Percentiles rank a stretch among this genome's conserved stretches.
Conservation (phyloP, 2,888 invertebrate genomes). For the Sympetrum striolatum region DNA sequence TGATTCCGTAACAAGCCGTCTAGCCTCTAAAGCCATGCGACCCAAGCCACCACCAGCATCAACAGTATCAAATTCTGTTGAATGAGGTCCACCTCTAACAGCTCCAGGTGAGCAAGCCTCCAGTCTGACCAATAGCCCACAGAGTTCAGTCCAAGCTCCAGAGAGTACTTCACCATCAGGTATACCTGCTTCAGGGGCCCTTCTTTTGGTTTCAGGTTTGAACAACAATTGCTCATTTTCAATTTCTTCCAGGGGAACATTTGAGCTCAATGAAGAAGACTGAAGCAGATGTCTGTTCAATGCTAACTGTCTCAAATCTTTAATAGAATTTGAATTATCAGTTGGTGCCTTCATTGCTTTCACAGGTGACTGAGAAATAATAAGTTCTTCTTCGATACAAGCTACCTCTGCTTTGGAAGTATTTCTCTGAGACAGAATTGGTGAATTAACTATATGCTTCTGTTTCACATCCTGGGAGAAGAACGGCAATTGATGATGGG, state of each 20-base stretch:
- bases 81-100: constrained; percentile 14
- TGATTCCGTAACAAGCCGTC: constrained; percentile 18
- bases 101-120: constrained; percentile 28
- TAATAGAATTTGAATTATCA: neutral
- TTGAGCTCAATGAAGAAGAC: neutral
- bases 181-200: constrained; percentile 5
- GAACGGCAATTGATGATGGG: neutral
- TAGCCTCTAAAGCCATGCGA: constrained; percentile 6
- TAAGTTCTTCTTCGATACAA: neutral
- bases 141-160: constrained; percentile 37
- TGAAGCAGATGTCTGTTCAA: constrained; percentile 9
- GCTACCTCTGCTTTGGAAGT: neutral
- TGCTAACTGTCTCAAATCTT: constrained; percentile 19
- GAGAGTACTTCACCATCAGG: constrained; percentile 32
- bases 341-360: neutral
- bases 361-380: neutral
- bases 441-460: neutral
- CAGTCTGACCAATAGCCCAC: constrained; percentile 22
- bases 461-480: neutral
- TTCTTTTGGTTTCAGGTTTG: constrained; percentile 1
- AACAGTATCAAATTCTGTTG: constrained; percentile 2
- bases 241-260: neutral
- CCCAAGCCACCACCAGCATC: constrained; percentile 24
- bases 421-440: neutral
- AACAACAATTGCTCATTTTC: neutral